Conservation (phyloP, 2,888 invertebrate species). For the Platerodrilus igneus region DNA sequence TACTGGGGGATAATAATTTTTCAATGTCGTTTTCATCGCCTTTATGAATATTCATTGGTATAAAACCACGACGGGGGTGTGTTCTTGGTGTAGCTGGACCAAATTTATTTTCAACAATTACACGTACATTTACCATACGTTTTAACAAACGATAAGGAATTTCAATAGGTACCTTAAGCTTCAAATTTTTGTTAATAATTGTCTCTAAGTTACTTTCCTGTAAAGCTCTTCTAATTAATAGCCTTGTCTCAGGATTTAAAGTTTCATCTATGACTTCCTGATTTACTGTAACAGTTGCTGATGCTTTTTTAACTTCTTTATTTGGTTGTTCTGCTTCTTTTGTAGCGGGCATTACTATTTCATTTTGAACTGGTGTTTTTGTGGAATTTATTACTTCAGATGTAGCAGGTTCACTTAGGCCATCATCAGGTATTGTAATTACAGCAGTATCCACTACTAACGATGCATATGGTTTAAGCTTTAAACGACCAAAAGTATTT, state of each 20-base stretch:
- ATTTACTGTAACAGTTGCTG: no score
- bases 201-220: constrained; percentile 23
- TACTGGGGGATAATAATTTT: constrained; percentile 8
- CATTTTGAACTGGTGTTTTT: no score
- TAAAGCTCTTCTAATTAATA: constrained; percentile 18
- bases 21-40: constrained; percentile 10
- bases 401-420: background rate
- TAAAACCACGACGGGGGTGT: constrained; percentile 2
- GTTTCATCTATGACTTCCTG: no score
- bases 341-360: no score
- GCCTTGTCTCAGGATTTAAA: constrained; percentile 8
- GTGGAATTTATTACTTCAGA: no score
- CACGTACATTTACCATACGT: constrained; percentile 17
- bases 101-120: constrained; percentile 15
- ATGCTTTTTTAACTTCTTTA: no score
- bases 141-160: constrained; percentile 21
- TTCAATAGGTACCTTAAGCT: constrained; percentile 8
- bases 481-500: constrained; percentile 7
- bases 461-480: constrained; percentile 15
- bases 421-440: constrained; percentile 8
- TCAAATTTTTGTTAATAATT: constrained; percentile 27
- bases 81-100: constrained; percentile 6
- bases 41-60: constrained; percentile 5
- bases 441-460: background rate
- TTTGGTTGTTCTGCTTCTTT: no score